Conservation (phyloP, 2,888 invertebrate genomes). For the Drosophila fulvimacula region DNA sequence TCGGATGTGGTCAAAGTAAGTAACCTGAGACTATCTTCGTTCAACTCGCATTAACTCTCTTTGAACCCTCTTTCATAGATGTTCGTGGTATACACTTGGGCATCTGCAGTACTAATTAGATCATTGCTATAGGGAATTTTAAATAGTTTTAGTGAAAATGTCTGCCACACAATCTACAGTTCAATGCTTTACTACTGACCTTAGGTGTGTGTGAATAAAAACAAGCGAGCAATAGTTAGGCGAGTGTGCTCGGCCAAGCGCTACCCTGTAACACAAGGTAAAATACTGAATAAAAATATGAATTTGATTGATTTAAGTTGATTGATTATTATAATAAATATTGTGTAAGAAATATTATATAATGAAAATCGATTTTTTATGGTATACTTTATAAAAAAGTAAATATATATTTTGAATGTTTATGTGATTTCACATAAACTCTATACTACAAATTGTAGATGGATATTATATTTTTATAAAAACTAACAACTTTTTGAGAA, state of each 20-base stretch:
- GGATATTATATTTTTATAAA: no score
- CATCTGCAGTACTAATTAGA: slow-evolving; percentile 41
- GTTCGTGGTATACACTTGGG: slow-evolving; percentile 47
- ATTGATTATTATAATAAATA: not conserved
- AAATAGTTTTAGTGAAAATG: slow-evolving; percentile 3
- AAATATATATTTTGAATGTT: no score
- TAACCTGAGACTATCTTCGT: not conserved
- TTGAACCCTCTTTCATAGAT: slow-evolving; percentile 29
- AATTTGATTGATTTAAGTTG: not conserved
- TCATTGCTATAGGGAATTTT: not conserved
- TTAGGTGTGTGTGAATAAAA: slow-evolving; percentile 33
- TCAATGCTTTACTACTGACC: slow-evolving; percentile 49
- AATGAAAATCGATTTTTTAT: not conserved
- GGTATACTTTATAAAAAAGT: not conserved
- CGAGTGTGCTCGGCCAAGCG: not conserved
- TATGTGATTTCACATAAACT: no score
- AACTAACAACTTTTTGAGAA: no score
- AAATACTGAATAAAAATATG: not conserved
- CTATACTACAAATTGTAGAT: no score
- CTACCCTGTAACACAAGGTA: slow-evolving; percentile 11
- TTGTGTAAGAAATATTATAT: not conserved
- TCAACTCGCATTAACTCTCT: not conserved
- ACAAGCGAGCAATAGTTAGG: slow-evolving; percentile 9
- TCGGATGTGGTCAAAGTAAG: slow-evolving; percentile 81
- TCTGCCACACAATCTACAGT: slow-evolving; percentile 39